Base-by-base conservation (phyloP, 2,797 vertebrate genomes). In the Distichodus sexfasciatus region DNA sequence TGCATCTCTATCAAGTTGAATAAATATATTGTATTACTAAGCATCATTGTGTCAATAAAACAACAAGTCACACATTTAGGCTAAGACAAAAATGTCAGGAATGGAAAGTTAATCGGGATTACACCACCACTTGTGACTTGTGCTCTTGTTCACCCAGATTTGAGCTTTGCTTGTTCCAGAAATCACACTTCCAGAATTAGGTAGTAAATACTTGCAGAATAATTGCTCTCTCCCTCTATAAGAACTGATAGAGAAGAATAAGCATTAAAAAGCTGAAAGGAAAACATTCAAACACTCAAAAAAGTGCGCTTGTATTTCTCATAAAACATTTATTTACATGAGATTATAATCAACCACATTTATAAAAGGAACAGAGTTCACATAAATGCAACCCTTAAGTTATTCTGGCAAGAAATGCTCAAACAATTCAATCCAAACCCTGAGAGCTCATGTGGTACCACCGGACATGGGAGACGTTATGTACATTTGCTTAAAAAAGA, bases 251-350 rank as follows among this genome's bases (percentile, higher is more conserved):
- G n/a, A n/a, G n/a, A n/a, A n/a, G n/a, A n/a, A n/a, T n/a, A n/a
- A n/a, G n/a, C n/a, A n/a, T n/a, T n/a, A n/a, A n/a, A n/a, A n/a
- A n/a, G n/a, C n/a, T 23, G 6, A 47, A 0, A 4, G 0, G 10
- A 3, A n/a, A 12, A 11, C 21, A 26, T 24, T 5, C 5, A 50
- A 0, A 4, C 5, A 6, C 2, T 4, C 51, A 21, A 31, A 3
- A 35, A 31, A 15, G 3, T 7, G 2, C 10, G 10, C 8, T 54
- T 19, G 71, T 81, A 88, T 82, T 83, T 68, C 31, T 78, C 64
- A 87, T 88, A 87, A 91, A 91, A 89, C 87, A 88, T 90, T 90
- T 88, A 91, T 89, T 90, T 84, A 89, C 84, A 89, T 81, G 80
- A 83, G 87, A 88, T 84, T 85, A 89, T 88, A 54, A 89, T 85